Percentiles rank a stretch among this genome's conserved stretches.
These are phyloP conservation scores for Eupithecia vulgata DNA, from an alignment of 2,888 invertebrate genomes.

Conservation along the genomic window DNA sequence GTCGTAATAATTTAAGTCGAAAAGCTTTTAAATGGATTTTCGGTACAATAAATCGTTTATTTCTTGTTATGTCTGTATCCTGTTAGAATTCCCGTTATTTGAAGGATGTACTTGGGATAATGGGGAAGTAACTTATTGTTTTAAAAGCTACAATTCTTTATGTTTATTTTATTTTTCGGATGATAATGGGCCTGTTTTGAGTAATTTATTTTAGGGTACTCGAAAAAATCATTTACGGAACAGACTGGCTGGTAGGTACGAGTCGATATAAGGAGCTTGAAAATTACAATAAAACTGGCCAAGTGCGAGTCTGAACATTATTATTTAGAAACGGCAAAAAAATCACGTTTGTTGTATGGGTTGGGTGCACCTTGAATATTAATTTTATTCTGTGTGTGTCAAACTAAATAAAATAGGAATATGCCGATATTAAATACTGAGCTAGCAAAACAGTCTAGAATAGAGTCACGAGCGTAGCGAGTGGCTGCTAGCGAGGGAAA, in stretches of 20 bases:
- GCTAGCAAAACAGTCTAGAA: too few relatives aligned
- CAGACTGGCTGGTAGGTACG: background rate
- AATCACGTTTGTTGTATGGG: too few relatives aligned
- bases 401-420: too few relatives aligned
- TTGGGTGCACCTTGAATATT: too few relatives aligned
- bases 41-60: slow-evolving; percentile 63
- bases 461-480: too few relatives aligned
- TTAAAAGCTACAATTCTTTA: slow-evolving; percentile 10
- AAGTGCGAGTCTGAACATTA: too few relatives aligned
- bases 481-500: too few relatives aligned
- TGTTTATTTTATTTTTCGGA: slow-evolving; percentile 9
- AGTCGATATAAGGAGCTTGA: too few relatives aligned
- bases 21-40: slow-evolving; percentile 66
- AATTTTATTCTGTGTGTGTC: too few relatives aligned
- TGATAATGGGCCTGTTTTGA: background rate
- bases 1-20: slow-evolving; percentile 63
- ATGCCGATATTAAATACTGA: too few relatives aligned
- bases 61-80: slow-evolving; percentile 48
- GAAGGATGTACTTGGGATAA: slow-evolving; percentile 44
- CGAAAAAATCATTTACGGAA: background rate
- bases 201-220: slow-evolving; percentile 1
- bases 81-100: slow-evolving; percentile 51
- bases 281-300: too few relatives aligned
- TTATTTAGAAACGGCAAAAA: too few relatives aligned
- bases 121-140: slow-evolving; percentile 31